Evolutionary conservation across 2,797 vertebrate genomes (phyloP).

Genomic region (Mormyrus proboscirostris): DNA sequence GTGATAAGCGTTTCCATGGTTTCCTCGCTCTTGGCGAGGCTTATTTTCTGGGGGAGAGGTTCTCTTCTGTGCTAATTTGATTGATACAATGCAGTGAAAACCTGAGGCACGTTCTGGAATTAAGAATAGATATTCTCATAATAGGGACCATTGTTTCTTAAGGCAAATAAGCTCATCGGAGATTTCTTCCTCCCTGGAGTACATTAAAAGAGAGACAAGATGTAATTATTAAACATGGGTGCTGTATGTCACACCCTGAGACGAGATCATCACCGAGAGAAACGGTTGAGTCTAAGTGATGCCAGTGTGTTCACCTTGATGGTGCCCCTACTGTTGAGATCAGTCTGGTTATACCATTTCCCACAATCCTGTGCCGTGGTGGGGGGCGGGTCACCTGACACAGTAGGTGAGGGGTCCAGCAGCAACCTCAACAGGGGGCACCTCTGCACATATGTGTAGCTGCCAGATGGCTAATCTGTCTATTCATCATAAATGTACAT

Average conservation of each 20-base stretch:
- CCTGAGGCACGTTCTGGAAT: neutral
- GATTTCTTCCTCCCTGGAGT: neutral
- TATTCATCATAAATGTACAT: neutral
- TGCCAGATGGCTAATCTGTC: neutral
- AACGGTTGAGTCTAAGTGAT: neutral
- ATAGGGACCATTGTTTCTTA: neutral
- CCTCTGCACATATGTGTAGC: neutral
- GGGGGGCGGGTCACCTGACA: neutral
- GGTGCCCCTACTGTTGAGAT: neutral
- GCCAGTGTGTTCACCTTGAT: neutral
- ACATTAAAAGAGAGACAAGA: neutral
- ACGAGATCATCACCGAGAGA: neutral
- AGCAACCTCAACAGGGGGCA: neutral
- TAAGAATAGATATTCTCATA: neutral
- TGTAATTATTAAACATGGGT: neutral
- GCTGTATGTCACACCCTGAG: neutral
- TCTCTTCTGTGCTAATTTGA: neutral
- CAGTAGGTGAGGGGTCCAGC: neutral
- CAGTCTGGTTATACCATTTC: neutral
- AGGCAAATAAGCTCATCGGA: neutral
- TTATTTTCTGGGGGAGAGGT: neutral
- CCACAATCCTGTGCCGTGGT: neutral
- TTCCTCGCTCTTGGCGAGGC: neutral
- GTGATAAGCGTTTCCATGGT: conserved; percentile 12
- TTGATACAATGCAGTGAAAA: neutral